Percentiles rank a stretch among this genome's conserved stretches.
These are phyloP conservation scores for Agriopis leucophaearia DNA, from an alignment of 2,888 invertebrate species.

Conservation along the genomic window DNA sequence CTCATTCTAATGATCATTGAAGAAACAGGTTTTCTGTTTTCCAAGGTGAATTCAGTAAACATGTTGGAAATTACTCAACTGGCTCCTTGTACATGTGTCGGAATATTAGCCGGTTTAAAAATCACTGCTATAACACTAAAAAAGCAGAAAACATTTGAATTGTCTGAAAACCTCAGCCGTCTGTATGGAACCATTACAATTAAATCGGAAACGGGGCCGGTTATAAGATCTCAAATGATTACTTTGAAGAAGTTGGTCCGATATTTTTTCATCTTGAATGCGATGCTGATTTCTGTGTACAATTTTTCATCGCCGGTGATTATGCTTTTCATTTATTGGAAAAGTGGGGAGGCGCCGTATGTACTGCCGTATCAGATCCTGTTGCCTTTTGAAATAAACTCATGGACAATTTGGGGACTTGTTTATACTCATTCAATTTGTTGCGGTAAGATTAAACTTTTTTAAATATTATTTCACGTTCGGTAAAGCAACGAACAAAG, in stretches of 20 bases:
- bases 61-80: constrained; percentile 67
- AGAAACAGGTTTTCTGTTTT: constrained; percentile 61
- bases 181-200: constrained; percentile 57
- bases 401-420: constrained; percentile 63
- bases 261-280: constrained; percentile 69
- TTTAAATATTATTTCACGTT: neutral
- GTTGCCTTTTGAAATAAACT: constrained; percentile 67
- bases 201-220: constrained; percentile 50
- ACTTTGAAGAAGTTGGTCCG: constrained; percentile 63
- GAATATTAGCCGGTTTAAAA: constrained; percentile 63
- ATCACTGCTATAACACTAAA: constrained; percentile 53
- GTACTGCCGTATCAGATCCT: constrained; percentile 67
- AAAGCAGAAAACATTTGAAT: constrained; percentile 55
- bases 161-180: constrained; percentile 54
- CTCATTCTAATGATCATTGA: constrained; percentile 53
- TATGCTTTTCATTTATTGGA: constrained; percentile 61
- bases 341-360: constrained; percentile 54
- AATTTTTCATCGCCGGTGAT: constrained; percentile 67
- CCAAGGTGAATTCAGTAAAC: constrained; percentile 65
- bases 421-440: constrained; percentile 63
- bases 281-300: constrained; percentile 68
- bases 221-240: constrained; percentile 58
- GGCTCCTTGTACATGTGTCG: constrained; percentile 65
- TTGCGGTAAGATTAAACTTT: constrained; percentile 59
- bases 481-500: neutral